Conservation (phyloP, 2,113 vertebrate species). For the Gobiocypris rarus region DNA sequence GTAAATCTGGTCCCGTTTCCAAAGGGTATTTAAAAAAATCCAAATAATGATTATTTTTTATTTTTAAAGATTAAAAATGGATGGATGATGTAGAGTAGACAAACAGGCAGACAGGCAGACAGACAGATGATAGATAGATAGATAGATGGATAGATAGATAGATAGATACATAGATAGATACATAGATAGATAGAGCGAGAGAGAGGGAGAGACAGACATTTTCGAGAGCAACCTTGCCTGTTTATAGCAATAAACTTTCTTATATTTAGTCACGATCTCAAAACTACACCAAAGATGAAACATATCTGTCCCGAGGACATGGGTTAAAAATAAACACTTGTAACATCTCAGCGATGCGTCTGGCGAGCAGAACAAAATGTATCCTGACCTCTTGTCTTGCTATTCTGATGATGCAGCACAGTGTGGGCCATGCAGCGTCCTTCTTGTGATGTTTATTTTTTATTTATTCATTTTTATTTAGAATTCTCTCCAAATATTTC, state of each 20-base stretch:
- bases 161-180: neutral
- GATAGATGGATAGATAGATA: neutral
- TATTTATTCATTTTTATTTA: constrained; percentile 20
- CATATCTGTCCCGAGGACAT: neutral
- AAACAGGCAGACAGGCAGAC: neutral
- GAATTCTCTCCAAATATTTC: constrained; percentile 28
- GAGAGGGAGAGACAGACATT: too few species aligned
- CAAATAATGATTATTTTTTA: neutral
- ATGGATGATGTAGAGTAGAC: too few species aligned
- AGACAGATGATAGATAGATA: neutral
- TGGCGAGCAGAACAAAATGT: neutral
- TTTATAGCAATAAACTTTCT: neutral
- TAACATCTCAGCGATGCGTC: neutral
- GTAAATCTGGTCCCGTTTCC: neutral
- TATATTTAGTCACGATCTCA: neutral
- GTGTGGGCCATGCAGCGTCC: neutral
- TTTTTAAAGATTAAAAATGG: too few species aligned
- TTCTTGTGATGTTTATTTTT: constrained; percentile 3
- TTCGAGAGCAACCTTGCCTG: neutral
- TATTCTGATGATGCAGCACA: neutral
- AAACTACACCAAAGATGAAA: neutral
- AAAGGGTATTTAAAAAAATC: neutral
- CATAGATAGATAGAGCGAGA: neutral
- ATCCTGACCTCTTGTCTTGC: constrained; percentile 8
- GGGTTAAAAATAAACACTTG: neutral